phyloP scores from a whole-genome alignment of 2,113 vertebrate genomes.

The Merops nubicus region DNA sequence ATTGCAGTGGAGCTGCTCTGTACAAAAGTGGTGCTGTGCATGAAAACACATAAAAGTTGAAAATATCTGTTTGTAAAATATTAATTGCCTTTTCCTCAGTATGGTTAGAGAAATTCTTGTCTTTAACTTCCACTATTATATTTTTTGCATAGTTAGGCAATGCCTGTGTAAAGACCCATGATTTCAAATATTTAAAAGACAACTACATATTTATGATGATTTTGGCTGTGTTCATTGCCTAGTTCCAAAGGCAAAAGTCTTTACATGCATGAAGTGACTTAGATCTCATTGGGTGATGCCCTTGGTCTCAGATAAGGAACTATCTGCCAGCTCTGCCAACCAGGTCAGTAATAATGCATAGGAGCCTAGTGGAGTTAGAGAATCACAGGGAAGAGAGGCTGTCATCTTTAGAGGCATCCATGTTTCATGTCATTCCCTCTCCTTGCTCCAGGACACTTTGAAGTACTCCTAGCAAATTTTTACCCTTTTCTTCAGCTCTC shows the following conservation, averaged over 20 bases:
- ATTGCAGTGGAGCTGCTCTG: neutral
- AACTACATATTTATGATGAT: neutral
- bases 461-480: neutral
- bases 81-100: neutral
- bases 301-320: neutral
- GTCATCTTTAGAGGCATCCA: neutral
- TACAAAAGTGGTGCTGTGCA: rapidly evolving
- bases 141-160: neutral
- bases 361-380: neutral
- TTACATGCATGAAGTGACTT: neutral
- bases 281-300: neutral
- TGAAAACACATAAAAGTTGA: neutral
- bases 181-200: neutral
- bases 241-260: neutral
- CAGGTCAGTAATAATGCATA: neutral
- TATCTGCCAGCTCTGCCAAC: neutral
- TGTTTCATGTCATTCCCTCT: neutral
- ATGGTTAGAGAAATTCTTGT: neutral
- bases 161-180: neutral
- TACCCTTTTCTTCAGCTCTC: neutral
- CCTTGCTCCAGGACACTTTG: neutral
- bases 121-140: neutral
- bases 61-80: neutral
- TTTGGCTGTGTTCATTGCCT: neutral
- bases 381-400: neutral